Conservation (phyloP, 2,113 vertebrate species). For the Panthera tigris region DNA sequence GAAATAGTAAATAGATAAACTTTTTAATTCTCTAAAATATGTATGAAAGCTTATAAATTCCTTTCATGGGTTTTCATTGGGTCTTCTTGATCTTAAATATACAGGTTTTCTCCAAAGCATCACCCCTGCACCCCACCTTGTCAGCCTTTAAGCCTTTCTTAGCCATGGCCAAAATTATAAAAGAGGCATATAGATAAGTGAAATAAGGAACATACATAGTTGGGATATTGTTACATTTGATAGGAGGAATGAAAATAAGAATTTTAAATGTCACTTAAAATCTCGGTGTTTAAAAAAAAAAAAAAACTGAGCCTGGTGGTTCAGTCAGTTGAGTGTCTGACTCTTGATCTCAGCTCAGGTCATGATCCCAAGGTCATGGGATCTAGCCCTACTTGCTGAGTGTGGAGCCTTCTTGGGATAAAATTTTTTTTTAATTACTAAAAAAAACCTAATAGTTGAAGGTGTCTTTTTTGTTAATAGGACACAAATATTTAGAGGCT, state of each 20-base stretch:
- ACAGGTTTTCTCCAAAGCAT: not conserved
- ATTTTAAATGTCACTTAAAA: conserved; percentile 55
- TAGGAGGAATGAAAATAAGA: conserved; percentile 66
- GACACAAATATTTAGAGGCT: not conserved
- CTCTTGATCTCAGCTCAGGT: too few relatives aligned
- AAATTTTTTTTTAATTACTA: too few relatives aligned
- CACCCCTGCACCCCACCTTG: not conserved
- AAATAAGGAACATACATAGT: conserved; percentile 77
- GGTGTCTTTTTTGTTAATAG: conserved; percentile 26
- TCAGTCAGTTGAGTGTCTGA: too few relatives aligned
- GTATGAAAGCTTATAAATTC: not conserved
- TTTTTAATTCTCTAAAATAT: not conserved
- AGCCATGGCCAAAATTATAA: not conserved
- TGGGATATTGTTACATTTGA: conserved; percentile 65
- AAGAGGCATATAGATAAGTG: conserved; percentile 22
- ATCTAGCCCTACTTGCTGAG: too few relatives aligned
- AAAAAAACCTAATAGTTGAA: not conserved
- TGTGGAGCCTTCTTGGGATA: too few relatives aligned
- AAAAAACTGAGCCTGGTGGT: too few relatives aligned
- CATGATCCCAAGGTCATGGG: too few relatives aligned
- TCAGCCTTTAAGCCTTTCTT: not conserved
- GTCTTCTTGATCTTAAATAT: not conserved
- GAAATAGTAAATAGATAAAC: not conserved
- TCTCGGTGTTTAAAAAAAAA: not conserved
- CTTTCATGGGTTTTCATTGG: not conserved